phyloP scores from a whole-genome alignment of 2,888 invertebrate species.

The Tachina lurida region DNA sequence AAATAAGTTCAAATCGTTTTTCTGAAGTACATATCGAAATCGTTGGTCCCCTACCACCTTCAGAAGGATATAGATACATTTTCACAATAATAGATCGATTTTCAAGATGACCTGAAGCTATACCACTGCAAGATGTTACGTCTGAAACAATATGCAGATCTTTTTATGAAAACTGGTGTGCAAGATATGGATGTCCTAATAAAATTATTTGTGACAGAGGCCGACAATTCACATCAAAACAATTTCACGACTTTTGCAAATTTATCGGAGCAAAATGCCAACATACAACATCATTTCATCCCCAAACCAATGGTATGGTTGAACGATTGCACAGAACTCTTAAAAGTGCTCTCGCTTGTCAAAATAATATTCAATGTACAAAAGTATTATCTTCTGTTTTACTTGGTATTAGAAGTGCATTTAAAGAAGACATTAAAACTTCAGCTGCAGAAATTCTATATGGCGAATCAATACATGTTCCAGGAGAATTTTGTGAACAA shows the following conservation, averaged over 20 bases:
- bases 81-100: background rate
- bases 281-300: background rate
- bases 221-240: background rate
- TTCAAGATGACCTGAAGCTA: background rate
- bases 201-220: conserved; percentile 1
- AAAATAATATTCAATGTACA: too few species aligned
- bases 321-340: too few species aligned
- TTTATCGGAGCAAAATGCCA: background rate
- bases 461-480: background rate
- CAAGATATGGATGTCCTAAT: background rate
- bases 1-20: too few species aligned
- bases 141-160: background rate
- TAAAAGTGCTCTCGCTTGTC: too few species aligned
- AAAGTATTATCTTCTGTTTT: too few species aligned
- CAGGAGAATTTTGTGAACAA: background rate
- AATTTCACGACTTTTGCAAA: background rate
- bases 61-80: background rate
- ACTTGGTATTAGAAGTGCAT: too few species aligned
- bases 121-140: background rate
- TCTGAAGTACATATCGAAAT: conserved; percentile 1
- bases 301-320: background rate
- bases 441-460: too few species aligned
- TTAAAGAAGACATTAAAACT: too few species aligned
- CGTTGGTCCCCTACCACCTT: conserved; percentile 5
- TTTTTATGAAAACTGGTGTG: background rate